Percentiles rank a stretch among this genome's conserved stretches.
These are phyloP conservation scores for Ophiodon elongatus DNA, from an alignment of 2,113 vertebrate genomes.

Conservation along the genomic window DNA sequence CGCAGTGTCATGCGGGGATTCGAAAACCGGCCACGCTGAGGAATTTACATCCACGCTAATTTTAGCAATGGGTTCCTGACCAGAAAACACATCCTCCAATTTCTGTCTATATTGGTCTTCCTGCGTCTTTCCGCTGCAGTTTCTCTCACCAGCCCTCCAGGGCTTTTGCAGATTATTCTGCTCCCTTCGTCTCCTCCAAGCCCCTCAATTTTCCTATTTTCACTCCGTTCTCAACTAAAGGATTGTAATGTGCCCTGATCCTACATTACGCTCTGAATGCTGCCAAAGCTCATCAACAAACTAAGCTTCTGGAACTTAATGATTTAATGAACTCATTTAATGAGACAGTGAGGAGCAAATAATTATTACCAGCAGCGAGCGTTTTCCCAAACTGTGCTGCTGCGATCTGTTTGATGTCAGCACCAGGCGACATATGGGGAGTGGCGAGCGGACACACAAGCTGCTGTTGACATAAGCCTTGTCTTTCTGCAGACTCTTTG, in stretches of 20 bases:
- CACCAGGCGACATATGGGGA: slow-evolving; percentile 37
- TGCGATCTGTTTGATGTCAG: slow-evolving; percentile 70
- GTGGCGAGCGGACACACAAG: slow-evolving; percentile 68
- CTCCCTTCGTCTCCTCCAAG: slow-evolving; percentile 37
- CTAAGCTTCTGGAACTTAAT: slow-evolving; percentile 32
- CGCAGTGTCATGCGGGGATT: slow-evolving; percentile 70
- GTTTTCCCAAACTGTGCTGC: slow-evolving; percentile 39
- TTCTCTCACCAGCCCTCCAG: slow-evolving; percentile 57
- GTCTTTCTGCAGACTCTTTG: slow-evolving; percentile 62
- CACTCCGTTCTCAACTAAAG: slow-evolving; percentile 24
- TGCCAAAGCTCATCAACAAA: slow-evolving; percentile 60
- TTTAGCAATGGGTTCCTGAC: slow-evolving; percentile 87
- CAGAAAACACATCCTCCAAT: slow-evolving; percentile 87
- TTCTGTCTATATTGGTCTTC: slow-evolving; percentile 85
- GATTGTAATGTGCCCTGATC: slow-evolving; percentile 37
- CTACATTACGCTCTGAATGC: slow-evolving; percentile 43
- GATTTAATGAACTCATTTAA: slow-evolving; percentile 46
- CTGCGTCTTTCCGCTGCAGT: slow-evolving; percentile 71
- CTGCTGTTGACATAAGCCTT: slow-evolving; percentile 64
- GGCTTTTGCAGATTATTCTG: slow-evolving; percentile 55
- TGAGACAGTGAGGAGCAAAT: slow-evolving; percentile 55
- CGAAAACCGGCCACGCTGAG: slow-evolving; percentile 75
- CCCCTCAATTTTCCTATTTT: slow-evolving; percentile 61
- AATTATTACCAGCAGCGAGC: slow-evolving; percentile 48
- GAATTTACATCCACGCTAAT: slow-evolving; percentile 86